A percentile compares a stretch with the other conserved stretches of the same genome.
These are phyloP conservation scores for Rhamphomyia laevipes DNA, from an alignment of 2,888 invertebrate genomes.

Conservation along the genomic window DNA sequence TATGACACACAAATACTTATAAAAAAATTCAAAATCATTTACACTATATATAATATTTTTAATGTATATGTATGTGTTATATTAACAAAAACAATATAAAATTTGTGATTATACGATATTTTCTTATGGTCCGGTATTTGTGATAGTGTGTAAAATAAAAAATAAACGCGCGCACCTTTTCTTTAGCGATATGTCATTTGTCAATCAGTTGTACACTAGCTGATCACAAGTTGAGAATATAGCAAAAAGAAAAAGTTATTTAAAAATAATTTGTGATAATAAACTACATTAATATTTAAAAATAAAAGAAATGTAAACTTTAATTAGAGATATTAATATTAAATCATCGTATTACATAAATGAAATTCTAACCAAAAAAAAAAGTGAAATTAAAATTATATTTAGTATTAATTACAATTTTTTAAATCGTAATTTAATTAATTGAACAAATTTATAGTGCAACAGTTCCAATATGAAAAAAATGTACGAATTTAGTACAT, in stretches of 20 bases:
- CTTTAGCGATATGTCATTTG: slow-evolving; percentile 35
- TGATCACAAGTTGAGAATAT: not conserved
- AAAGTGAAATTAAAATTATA: no score
- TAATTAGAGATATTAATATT: no score
- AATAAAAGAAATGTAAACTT: no score
- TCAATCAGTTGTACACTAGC: slow-evolving; percentile 30
- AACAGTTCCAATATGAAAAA: no score
- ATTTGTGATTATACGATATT: not conserved
- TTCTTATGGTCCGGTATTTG: slow-evolving; percentile 2
- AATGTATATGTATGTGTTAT: not conserved
- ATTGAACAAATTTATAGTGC: no score
- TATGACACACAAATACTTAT: not conserved
- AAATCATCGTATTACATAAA: no score
- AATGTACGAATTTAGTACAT: no score
- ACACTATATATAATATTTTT: not conserved
- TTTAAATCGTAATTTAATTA: no score
- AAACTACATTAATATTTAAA: no score
- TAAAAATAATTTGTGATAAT: no score
- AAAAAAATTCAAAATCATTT: not conserved
- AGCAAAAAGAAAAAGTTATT: not conserved
- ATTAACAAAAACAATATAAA: not conserved
- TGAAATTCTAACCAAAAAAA: no score
- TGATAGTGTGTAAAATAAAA: slow-evolving; percentile 5
- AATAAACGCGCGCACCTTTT: slow-evolving; percentile 23
- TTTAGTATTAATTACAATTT: no score